Evolutionary conservation across 2,797 vertebrate species (phyloP), one percentile per base, ranked within the genome.

Genomic region (Coreius guichenoti): DNA sequence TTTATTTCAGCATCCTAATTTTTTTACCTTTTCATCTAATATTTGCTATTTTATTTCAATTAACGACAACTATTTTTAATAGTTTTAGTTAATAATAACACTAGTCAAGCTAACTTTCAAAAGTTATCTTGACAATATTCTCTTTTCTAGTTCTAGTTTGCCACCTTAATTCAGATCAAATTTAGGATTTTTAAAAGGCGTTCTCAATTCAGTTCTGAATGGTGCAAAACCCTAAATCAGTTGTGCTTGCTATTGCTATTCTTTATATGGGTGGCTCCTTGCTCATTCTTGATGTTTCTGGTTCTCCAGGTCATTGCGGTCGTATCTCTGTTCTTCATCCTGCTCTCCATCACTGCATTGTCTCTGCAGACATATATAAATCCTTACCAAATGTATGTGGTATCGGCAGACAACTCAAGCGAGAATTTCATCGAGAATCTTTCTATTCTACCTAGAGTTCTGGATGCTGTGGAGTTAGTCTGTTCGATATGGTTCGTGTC

Each of bases 341-440:
- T 86, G 45, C 47, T 81, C 45, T 86, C 84, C 2, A 58, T 86
- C 17, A n/a, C 21, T 8, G 70, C 17, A 21, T 86, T 86, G 33
- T 29, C 17, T 33, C 33, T 81, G 61, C 31, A 61, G 67, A 43
- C 63, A 16, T 7, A 14, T 11, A 21, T 36, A 12, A 68, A n/a
- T n/a, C 5, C 19, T 23, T n/a, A 11, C 1, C 33, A 79, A 11
- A 11, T n/a, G 9, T n/a, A 17, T 58, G 14, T 0, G 43, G 58
- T 8, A 17, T 12, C 5, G 13, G 13, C 7, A 58, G 9, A 2
- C 19, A 82, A 82, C 70, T 63, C 69, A 1, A 73, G n/a, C 8
- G 2, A 6, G 8, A 2, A n/a, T 14, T 2, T 1, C 4, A 3
- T 0, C 1, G 17, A 33, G 19, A 17, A 31, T 17, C 1, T 3